These are phyloP conservation scores for Pterophyllum scalare DNA, from an alignment of 2,113 vertebrate genomes.

Conservation along the genomic window DNA sequence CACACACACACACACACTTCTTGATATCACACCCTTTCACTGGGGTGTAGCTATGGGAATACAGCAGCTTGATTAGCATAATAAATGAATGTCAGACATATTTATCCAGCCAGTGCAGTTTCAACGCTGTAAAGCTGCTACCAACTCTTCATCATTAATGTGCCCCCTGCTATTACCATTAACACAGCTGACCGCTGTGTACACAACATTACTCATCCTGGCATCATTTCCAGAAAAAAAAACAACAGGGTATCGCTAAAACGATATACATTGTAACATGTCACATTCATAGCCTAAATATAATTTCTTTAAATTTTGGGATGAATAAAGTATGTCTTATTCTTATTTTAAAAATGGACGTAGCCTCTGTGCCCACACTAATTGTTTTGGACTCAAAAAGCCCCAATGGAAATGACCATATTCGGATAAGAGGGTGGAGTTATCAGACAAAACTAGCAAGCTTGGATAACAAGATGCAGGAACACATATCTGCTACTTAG, in stretches of 20 bases:
- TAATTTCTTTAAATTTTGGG: too few relatives aligned
- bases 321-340: too few relatives aligned
- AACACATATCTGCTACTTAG: not conserved
- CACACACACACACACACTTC: not conserved
- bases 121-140: conserved; percentile 28
- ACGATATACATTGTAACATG: not conserved
- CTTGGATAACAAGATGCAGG: not conserved
- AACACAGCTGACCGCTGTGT: conserved; percentile 16
- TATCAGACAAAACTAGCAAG: not conserved
- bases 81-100: conserved; percentile 25
- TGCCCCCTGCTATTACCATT: conserved; percentile 17
- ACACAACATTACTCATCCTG: conserved; percentile 4
- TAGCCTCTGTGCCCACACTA: too few relatives aligned
- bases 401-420: not conserved
- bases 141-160: conserved; percentile 21
- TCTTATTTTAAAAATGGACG: too few relatives aligned
- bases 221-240: not conserved
- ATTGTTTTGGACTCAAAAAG: not conserved
- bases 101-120: not conserved
- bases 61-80: conserved; percentile 39
- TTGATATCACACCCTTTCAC: not conserved
- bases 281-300: not conserved
- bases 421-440: not conserved
- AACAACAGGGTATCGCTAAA: not conserved
- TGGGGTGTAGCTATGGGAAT: conserved; percentile 13